Evolutionary conservation across 2,888 invertebrate genomes (phyloP).

Genomic region (Helicoverpa assulta): DNA sequence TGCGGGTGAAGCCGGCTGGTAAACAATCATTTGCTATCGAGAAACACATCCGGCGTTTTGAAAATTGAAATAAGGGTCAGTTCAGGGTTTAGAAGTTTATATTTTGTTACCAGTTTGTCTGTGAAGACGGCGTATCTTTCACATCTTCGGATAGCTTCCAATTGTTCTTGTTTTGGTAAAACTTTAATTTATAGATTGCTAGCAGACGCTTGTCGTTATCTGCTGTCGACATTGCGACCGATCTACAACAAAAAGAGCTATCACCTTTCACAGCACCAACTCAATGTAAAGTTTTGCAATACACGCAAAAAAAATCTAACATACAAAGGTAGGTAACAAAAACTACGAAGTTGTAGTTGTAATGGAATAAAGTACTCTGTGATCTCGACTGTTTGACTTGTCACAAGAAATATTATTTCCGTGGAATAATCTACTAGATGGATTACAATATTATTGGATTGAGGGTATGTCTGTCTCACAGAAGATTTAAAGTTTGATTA

Average conservation of each 20-base stretch:
- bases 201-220: conserved; percentile 62
- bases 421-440: not conserved
- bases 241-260: not conserved
- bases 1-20: too few relatives aligned
- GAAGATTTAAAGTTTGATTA: conserved; percentile 24
- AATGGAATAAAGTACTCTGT: too few relatives aligned
- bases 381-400: too few relatives aligned
- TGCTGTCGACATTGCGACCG: conserved; percentile 30
- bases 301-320: too few relatives aligned
- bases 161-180: conserved; percentile 77
- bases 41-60: too few relatives aligned
- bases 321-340: too few relatives aligned
- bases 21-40: too few relatives aligned
- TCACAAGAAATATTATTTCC: not conserved
- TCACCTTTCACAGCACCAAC: too few relatives aligned
- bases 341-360: too few relatives aligned
- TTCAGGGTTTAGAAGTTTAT: too few relatives aligned
- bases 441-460: not conserved
- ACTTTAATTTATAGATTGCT: conserved; percentile 76
- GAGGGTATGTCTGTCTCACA: not conserved
- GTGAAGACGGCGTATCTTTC: not conserved
- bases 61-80: not conserved
- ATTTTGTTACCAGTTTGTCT: conserved; percentile 5
- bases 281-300: too few relatives aligned
- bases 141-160: conserved; percentile 69